These are phyloP conservation scores for Bradypodion pumilum DNA, from an alignment of 2,797 vertebrate species.

Conservation along the genomic window DNA sequence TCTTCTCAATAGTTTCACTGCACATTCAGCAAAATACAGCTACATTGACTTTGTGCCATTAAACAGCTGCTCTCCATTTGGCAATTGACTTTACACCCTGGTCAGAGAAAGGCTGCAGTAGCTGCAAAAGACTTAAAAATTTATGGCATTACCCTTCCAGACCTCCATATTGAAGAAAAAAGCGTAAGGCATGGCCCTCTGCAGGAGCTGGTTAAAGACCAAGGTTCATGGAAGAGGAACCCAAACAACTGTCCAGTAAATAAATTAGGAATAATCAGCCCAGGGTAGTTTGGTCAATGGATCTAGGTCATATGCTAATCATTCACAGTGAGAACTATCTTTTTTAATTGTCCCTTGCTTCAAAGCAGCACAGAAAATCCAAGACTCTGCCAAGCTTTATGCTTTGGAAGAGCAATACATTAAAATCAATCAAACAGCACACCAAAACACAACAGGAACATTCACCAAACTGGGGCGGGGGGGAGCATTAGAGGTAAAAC, in stretches of 20 bases:
- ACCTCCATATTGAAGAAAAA: background rate
- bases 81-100: background rate
- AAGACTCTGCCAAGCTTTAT: accelerated
- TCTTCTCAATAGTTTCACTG: background rate
- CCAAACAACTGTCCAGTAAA: conserved; percentile 12
- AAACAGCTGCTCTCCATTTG: background rate
- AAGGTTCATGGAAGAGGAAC: background rate
- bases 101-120: background rate
- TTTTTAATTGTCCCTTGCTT: accelerated
- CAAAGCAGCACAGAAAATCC: accelerated
- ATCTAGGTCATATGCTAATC: background rate
- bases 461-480: background rate
- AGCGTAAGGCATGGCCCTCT: background rate
- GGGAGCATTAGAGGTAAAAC: background rate
- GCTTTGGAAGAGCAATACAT: background rate
- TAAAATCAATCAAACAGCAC: too few species aligned
- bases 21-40: background rate
- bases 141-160: background rate
- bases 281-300: background rate
- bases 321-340: background rate
- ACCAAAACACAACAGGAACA: background rate
- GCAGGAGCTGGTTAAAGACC: background rate
- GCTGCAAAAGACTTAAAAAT: background rate
- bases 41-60: background rate
- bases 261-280: background rate